These are phyloP conservation scores for Crypturellus tataupa DNA, from an alignment of 2,797 vertebrate species.

Conservation along the genomic window DNA sequence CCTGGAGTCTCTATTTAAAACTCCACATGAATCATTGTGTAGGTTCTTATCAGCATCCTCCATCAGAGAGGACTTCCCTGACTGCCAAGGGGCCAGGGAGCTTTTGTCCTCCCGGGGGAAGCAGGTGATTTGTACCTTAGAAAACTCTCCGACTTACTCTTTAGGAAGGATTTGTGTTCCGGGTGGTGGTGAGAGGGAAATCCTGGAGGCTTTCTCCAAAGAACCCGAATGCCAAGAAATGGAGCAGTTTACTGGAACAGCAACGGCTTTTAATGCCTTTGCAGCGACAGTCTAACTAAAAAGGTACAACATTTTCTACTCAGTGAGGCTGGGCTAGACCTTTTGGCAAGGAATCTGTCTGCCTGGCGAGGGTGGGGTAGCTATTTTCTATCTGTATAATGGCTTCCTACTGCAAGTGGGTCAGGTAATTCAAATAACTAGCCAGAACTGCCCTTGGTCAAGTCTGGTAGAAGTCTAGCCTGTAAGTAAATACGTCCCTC, in stretches of 20 bases:
- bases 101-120: neutral
- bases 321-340: slow-evolving; percentile 22
- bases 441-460: slow-evolving; percentile 46
- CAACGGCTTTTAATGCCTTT: slow-evolving; percentile 39
- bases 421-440: slow-evolving; percentile 49
- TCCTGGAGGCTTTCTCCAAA: slow-evolving; percentile 35
- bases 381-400: slow-evolving; percentile 64
- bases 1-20: neutral
- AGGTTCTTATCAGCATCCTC: neutral
- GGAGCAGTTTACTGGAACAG: slow-evolving; percentile 55
- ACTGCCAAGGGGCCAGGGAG: neutral
- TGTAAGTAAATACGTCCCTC: slow-evolving; percentile 59
- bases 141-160: slow-evolving; percentile 13
- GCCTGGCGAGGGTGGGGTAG: slow-evolving; percentile 49
- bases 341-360: slow-evolving; percentile 62
- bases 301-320: slow-evolving; percentile 36
- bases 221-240: slow-evolving; percentile 9
- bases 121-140: slow-evolving; percentile 6
- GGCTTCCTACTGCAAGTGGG: slow-evolving; percentile 68
- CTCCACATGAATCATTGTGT: neutral
- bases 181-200: slow-evolving; percentile 42
- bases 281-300: slow-evolving; percentile 31
- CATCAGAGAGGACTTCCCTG: neutral
- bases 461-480: slow-evolving; percentile 65
- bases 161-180: neutral